Percentiles rank a stretch among this genome's conserved stretches.
Conservation (phyloP, 2,797 vertebrate species). For the Sylvia borin region DNA sequence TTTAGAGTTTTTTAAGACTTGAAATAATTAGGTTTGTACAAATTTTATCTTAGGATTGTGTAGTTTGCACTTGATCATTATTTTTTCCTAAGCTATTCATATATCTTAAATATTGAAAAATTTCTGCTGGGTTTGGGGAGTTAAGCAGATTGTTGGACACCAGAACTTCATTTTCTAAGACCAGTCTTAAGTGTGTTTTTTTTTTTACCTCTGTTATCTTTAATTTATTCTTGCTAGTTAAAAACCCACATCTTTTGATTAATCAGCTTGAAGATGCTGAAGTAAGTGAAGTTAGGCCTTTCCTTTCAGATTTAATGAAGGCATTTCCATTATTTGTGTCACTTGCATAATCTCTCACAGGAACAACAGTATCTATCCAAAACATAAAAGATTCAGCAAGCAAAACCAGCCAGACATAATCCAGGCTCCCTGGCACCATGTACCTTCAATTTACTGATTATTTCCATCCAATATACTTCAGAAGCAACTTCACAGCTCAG, state of each 20-base stretch:
- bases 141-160: not conserved
- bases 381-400: conserved; percentile 14
- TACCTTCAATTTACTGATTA: conserved; percentile 39
- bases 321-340: conserved; percentile 12
- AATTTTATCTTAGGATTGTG: not conserved
- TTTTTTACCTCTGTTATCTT: not conserved
- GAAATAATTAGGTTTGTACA: not conserved
- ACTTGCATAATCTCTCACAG: conserved; percentile 11
- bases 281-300: not conserved
- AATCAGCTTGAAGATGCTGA: conserved; percentile 12
- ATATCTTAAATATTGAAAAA: not conserved
- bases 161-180: not conserved
- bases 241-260: not conserved
- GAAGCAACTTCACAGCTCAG: conserved; percentile 43
- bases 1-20: not conserved
- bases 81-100: not conserved
- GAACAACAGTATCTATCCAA: not conserved
- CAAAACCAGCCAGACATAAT: conserved; percentile 29
- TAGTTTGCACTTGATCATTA: not conserved
- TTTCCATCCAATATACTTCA: conserved; percentile 28
- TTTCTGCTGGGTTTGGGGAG: not conserved
- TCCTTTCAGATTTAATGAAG: conserved; percentile 18
- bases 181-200: not conserved
- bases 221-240: not conserved
- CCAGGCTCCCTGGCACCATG: not conserved